A percentile compares a stretch with the other conserved stretches of the same genome.
These are phyloP conservation scores for Trematomus bernacchii DNA, from an alignment of 2,797 vertebrate genomes.

Conservation along the genomic window DNA sequence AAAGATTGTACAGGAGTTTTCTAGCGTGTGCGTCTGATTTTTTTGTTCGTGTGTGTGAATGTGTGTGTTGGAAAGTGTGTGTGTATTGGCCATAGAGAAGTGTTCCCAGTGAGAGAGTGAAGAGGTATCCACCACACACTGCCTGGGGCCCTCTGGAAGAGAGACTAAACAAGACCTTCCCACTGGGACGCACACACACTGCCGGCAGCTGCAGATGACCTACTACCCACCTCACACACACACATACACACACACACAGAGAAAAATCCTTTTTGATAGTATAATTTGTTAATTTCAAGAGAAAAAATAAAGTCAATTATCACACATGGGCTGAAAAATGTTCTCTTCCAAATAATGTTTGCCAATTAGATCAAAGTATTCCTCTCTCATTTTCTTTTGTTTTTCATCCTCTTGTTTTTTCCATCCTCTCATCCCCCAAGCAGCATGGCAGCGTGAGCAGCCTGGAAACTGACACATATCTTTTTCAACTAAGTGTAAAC, in stretches of 20 bases:
- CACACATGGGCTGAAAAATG: slow-evolving; percentile 78
- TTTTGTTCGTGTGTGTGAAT: slow-evolving; percentile 20
- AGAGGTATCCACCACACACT: slow-evolving; percentile 88
- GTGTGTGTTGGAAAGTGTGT: slow-evolving; percentile 22
- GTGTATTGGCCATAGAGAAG: slow-evolving; percentile 58
- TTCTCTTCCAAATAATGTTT: slow-evolving; percentile 78
- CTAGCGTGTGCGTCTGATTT: not conserved
- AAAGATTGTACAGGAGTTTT: slow-evolving; percentile 49
- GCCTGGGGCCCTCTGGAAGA: slow-evolving; percentile 90
- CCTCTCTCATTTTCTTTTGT: slow-evolving; percentile 32
- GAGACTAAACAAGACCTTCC: slow-evolving; percentile 93
- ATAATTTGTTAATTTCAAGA: slow-evolving; percentile 87
- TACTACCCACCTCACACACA: slow-evolving; percentile 80
- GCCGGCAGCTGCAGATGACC: slow-evolving; percentile 91
- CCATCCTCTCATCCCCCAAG: slow-evolving; percentile 18
- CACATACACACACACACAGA: slow-evolving; percentile 72
- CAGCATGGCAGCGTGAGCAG: slow-evolving; percentile 38
- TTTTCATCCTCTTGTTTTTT: slow-evolving; percentile 45
- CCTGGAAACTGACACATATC: slow-evolving; percentile 19
- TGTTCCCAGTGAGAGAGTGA: slow-evolving; percentile 86
- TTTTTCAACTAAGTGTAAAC: slow-evolving; percentile 6
- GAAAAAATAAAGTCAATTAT: slow-evolving; percentile 80
- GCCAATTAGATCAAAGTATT: slow-evolving; percentile 82
- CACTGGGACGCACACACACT: slow-evolving; percentile 86
- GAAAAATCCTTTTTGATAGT: slow-evolving; percentile 84